Evolutionary conservation across 92 coral and sea anemone genomes (phyloP).

Genomic region (Siderastrea siderea): DNA sequence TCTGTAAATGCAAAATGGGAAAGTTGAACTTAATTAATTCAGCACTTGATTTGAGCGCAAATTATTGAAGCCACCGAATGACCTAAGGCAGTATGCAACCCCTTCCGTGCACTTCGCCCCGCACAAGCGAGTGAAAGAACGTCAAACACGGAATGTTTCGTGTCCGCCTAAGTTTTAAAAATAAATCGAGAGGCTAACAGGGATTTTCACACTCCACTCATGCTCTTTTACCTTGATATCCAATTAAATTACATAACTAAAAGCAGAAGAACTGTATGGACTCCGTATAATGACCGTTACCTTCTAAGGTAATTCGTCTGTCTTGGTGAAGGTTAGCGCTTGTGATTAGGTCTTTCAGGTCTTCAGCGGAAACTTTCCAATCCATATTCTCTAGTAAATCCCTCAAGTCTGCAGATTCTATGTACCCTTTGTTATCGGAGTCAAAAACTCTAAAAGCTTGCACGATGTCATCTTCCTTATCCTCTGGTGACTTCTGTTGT

Average conservation of each 20-base stretch:
- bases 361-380: conserved; percentile 54
- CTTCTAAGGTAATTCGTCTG: conserved; percentile 75
- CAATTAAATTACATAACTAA: background rate
- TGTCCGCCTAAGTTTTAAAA: no score
- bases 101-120: no score
- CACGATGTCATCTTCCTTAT: conserved; percentile 64
- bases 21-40: background rate
- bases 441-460: conserved; percentile 87
- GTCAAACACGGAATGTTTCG: no score
- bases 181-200: no score
- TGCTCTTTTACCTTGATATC: background rate
- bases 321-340: conserved; percentile 66
- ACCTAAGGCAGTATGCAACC: no score
- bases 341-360: conserved; percentile 64
- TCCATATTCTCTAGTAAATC: conserved; percentile 63
- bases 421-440: conserved; percentile 76
- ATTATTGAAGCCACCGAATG: no score
- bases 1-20: conserved; percentile 1
- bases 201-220: no score
- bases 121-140: no score
- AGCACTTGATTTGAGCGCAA: no score
- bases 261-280: background rate
- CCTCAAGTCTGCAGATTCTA: conserved; percentile 78
- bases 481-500: conserved; percentile 70
- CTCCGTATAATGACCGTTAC: background rate